Evolutionary conservation across 2,113 vertebrate species (phyloP).

Genomic region (Furnarius figulus): DNA sequence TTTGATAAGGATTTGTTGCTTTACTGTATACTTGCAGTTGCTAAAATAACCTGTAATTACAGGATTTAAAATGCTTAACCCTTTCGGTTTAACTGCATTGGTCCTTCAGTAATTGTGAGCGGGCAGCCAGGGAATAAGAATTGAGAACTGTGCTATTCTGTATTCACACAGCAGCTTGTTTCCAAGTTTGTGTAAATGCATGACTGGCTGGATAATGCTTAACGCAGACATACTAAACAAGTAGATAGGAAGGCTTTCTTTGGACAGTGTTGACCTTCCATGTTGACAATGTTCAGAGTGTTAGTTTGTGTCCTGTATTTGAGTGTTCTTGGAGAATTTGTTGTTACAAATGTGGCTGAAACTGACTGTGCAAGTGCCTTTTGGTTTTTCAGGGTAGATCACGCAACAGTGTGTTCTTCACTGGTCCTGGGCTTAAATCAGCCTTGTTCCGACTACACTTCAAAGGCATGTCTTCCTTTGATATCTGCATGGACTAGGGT

Average conservation of each 20-base stretch:
- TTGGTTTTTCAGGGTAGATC: background rate
- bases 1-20: slow-evolving; percentile 33
- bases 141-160: background rate
- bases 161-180: background rate
- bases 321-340: background rate
- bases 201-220: background rate
- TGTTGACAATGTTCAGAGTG: background rate
- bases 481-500: background rate
- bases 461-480: background rate
- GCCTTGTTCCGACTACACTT: background rate
- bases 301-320: background rate
- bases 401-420: background rate
- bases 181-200: background rate
- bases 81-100: background rate
- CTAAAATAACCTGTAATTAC: background rate
- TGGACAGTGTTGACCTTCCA: background rate
- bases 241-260: background rate
- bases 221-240: background rate
- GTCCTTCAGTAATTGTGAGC: background rate
- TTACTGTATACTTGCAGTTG: background rate
- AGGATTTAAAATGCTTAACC: background rate
- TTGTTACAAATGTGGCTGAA: background rate
- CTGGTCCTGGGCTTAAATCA: background rate
- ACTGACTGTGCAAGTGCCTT: background rate
- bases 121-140: background rate